A percentile compares a stretch with the other conserved stretches of the same genome.
These are phyloP conservation scores for Ctenomys sociabilis DNA, from an alignment of 2,113 vertebrate species.

Conservation along the genomic window DNA sequence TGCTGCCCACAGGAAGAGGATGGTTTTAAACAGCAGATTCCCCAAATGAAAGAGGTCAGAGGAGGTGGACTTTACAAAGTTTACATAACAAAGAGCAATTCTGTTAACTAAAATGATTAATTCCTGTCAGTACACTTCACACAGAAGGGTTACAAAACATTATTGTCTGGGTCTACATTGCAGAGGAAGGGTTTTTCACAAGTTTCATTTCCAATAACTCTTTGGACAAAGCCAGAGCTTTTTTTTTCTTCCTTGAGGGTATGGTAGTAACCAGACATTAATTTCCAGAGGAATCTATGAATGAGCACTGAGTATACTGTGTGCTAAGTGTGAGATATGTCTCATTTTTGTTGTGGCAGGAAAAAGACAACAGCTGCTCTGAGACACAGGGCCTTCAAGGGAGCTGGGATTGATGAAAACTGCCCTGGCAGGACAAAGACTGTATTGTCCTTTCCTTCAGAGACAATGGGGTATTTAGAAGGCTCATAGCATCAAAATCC, in stretches of 20 bases:
- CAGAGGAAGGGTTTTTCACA: conserved; percentile 83
- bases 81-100: conserved; percentile 92
- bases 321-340: conserved; percentile 86
- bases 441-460: conserved; percentile 87
- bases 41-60: conserved; percentile 86
- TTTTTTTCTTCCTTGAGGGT: conserved; percentile 61
- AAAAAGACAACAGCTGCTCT: conserved; percentile 90
- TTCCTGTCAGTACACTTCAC: conserved; percentile 90
- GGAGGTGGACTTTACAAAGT: conserved; percentile 87
- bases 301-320: conserved; percentile 89
- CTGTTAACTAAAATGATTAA: conserved; percentile 90
- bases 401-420: conserved; percentile 86
- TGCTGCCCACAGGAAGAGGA: conserved; percentile 85
- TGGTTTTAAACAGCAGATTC: conserved; percentile 85
- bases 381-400: conserved; percentile 87
- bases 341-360: conserved; percentile 85
- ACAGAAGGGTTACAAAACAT: conserved; percentile 89
- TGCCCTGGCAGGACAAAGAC: conserved; percentile 89
- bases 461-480: conserved; percentile 85
- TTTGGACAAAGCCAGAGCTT: conserved; percentile 86
- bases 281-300: conserved; percentile 88
- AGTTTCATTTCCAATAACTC: conserved; percentile 86
- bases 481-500: conserved; percentile 85
- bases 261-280: conserved; percentile 79
- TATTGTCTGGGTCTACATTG: conserved; percentile 86